Evolutionary conservation across 2,888 invertebrate species (phyloP), one percentile per base, ranked within the genome.

Genomic region (Athrips mouffetella): DNA sequence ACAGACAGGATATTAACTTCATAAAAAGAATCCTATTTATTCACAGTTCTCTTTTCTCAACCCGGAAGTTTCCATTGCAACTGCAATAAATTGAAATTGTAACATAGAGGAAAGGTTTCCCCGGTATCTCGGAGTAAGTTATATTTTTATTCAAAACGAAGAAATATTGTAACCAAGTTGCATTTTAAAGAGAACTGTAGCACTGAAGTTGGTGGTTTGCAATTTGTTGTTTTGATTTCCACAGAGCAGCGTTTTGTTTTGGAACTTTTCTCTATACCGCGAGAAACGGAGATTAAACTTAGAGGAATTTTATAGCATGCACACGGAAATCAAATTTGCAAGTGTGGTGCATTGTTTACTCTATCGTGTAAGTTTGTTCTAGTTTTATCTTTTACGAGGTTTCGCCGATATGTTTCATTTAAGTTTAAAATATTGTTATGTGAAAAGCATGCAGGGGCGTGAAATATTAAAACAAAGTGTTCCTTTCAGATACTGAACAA

Each of bases 171-270:
- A 33, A 40, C 45, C 45, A 37, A 40, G 48, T 45, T 50, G 50
- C 50, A 50, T 53, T 47, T 45, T 45, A 46, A 48, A 48, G 47
- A 48, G 50, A 48, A 50, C 41, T 45, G 37, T 47, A 41, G 40
- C 20, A 11, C 37, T 21, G 21, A 5, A 20, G 40, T 25, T 40
- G 10, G 8, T 23, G 40, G 6, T 23, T 25, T 25, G 45, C 47
- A 37, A 52, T 49, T 44, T 37, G 48, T 53, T 51, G 47, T 55
- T 53, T 51, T 41, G 33, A 53, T 50, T 48, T 52, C 50, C 50
- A 48, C 41, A 39, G 13, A 29, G 18, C 30, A 20, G 44, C 27
- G 41, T 50, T 50, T 52, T 55, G 48, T 52, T 42, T 31, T 47
- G 23, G 46, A 49, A 47, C 31, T 51, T 48, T 35, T 27, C 21